Evolutionary conservation across 2,797 vertebrate genomes (phyloP).

Genomic region (Helarctos malayanus): DNA sequence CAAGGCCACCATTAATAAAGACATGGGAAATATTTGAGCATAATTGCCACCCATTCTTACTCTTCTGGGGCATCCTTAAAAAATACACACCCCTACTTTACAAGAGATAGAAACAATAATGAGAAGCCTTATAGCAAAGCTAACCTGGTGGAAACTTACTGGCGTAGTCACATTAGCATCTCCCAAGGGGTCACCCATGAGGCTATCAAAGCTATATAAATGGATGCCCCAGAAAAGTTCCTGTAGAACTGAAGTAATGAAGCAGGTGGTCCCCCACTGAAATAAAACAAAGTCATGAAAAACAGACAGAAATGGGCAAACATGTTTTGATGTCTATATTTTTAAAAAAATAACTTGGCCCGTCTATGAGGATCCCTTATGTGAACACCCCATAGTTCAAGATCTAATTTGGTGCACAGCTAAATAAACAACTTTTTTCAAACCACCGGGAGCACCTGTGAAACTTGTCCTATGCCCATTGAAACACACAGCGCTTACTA

Average conservation of each 20-base stretch:
- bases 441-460: not conserved
- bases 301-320: slow-evolving; percentile 16
- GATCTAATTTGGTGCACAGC: not conserved
- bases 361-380: not conserved
- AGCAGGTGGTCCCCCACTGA: not conserved
- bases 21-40: not conserved
- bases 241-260: not conserved
- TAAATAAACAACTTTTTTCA: slow-evolving; percentile 32
- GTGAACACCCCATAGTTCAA: not conserved
- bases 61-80: not conserved
- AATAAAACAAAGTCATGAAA: slow-evolving; percentile 5
- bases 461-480: not conserved
- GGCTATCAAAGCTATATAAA: not conserved
- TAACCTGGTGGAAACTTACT: slow-evolving; percentile 13
- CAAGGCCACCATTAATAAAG: not conserved
- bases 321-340: not conserved
- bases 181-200: not conserved
- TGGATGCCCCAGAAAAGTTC: not conserved
- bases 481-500: not conserved
- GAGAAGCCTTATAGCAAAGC: not conserved
- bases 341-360: slow-evolving; percentile 34
- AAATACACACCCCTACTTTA: not conserved
- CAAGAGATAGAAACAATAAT: not conserved
- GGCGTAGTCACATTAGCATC: not conserved
- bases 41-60: not conserved